Evolutionary conservation across 1,140 invertebrate species (phyloP).

Genomic region (Dreissena polymorpha): DNA sequence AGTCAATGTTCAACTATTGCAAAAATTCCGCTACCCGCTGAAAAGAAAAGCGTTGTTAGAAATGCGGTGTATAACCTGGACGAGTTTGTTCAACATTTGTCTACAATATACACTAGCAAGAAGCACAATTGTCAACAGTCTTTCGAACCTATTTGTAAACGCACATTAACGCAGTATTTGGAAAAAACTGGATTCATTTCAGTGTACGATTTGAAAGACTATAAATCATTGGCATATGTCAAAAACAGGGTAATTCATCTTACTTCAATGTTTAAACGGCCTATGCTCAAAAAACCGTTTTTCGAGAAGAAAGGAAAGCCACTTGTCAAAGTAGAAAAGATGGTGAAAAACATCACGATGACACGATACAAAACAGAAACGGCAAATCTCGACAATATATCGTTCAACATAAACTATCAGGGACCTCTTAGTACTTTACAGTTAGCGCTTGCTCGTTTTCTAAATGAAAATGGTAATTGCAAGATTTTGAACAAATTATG

Average conservation of each 20-base stretch:
- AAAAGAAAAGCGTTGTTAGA: neutral
- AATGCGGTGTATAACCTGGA: neutral
- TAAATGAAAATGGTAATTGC: slow-evolving; percentile 15
- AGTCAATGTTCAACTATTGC: neutral
- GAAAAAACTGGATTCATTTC: slow-evolving; percentile 16
- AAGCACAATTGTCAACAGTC: neutral
- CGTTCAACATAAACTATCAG: slow-evolving; percentile 20
- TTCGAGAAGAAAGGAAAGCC: slow-evolving; percentile 13
- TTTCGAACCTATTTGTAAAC: neutral
- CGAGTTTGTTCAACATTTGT: neutral
- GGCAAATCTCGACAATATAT: neutral
- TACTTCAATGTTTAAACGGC: neutral
- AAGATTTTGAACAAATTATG: neutral
- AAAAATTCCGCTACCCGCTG: neutral
- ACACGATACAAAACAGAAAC: slow-evolving; percentile 14
- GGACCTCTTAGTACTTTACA: neutral
- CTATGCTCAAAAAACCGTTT: neutral
- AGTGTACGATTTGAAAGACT: slow-evolving; percentile 13
- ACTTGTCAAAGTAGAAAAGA: slow-evolving; percentile 3
- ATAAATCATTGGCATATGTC: slow-evolving; percentile 2
- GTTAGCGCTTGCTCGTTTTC: neutral
- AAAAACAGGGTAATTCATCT: slow-evolving; percentile 18
- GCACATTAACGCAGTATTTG: neutral
- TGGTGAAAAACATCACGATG: slow-evolving; percentile 12
- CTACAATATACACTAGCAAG: neutral